Percentiles rank a stretch among this genome's conserved stretches.
These are phyloP conservation scores for Eubasilissa splendida DNA, from an alignment of 2,888 invertebrate genomes.

Conservation along the genomic window DNA sequence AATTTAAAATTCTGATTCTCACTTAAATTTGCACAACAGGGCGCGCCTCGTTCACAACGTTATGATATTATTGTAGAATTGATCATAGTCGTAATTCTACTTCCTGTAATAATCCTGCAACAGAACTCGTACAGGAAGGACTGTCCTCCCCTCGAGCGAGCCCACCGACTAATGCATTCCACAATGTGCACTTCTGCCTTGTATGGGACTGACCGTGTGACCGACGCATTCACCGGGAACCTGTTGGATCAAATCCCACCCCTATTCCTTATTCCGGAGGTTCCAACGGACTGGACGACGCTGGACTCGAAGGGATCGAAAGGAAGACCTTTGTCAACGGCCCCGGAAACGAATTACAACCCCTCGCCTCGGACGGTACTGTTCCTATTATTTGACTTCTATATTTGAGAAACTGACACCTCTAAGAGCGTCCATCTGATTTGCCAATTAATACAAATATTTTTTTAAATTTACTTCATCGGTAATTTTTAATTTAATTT, in stretches of 20 bases:
- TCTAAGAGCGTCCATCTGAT: too few relatives aligned
- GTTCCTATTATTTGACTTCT: not conserved
- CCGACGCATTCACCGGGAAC: conserved; percentile 3
- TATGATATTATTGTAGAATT: too few relatives aligned
- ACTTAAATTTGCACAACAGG: too few relatives aligned
- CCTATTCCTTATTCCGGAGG: conserved; percentile 5
- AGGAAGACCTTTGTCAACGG: not conserved
- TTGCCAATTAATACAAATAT: too few relatives aligned
- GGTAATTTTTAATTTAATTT: too few relatives aligned
- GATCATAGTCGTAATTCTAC: not conserved
- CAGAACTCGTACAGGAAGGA: not conserved
- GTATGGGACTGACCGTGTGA: conserved; percentile 2
- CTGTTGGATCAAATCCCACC: conserved; percentile 23
- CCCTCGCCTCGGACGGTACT: not conserved
- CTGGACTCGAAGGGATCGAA: conserved; percentile 9
- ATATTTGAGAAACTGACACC: too few relatives aligned
- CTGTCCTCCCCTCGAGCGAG: not conserved
- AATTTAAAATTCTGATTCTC: too few relatives aligned
- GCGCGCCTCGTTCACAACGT: too few relatives aligned
- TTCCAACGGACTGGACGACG: not conserved
- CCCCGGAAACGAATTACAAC: conserved; percentile 16
- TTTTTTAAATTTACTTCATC: too few relatives aligned
- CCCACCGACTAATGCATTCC: not conserved
- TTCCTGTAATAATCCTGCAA: not conserved
- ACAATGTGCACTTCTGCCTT: conserved; percentile 14